Evolutionary conservation across 2,797 vertebrate genomes (phyloP), one percentile per base, ranked within the genome.

Genomic region (Gymnopithys bicolor): DNA sequence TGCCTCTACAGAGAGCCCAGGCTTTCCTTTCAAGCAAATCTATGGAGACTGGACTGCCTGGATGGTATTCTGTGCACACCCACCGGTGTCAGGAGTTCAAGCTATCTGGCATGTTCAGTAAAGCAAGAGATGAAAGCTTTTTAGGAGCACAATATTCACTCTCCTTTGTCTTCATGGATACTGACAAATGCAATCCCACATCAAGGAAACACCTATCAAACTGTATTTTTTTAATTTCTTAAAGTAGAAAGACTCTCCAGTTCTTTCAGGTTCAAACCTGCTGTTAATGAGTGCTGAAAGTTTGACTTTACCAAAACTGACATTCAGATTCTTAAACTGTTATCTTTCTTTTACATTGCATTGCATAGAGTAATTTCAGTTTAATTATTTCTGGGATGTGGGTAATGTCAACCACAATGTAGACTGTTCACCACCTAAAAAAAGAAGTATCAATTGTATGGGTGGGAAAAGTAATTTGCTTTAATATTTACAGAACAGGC

Each of bases 221-320:
- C 27, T 14, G 6, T 37, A 17, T 25, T 1, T 33, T n/a, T n/a
- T 1, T 3, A 2, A 2, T 12, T 49, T 49, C 56, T 21, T 35
- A 8, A 41, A 25, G 46, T 39, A 37, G n/a, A 82, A 79, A 45
- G 24, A 45, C 9, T 63, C n/a, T 49, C 22, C 8, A 23, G 3
- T n/a, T 63, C 23, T 28, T 81, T 49, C 41, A 25, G 27, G 41
- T 84, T 71, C 41, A 46, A 53, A 2, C 6, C 30, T 37, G 9
- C 4, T 87, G 19, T 67, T 74, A 55, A 63, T 43, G 43, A 76
- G 16, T 22, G 30, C 18, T 58, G 45, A 55, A 41, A 67, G 41
- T 53, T 30, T 58, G 53, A 49, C 69, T 82, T 68, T 0, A 0
- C 49, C 58, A 56, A 80, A 86, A 78, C 27, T 10, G 43, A 16